These are phyloP conservation scores for Periophthalmodon schlosseri DNA, from an alignment of 2,113 vertebrate genomes.

Conservation along the genomic window DNA sequence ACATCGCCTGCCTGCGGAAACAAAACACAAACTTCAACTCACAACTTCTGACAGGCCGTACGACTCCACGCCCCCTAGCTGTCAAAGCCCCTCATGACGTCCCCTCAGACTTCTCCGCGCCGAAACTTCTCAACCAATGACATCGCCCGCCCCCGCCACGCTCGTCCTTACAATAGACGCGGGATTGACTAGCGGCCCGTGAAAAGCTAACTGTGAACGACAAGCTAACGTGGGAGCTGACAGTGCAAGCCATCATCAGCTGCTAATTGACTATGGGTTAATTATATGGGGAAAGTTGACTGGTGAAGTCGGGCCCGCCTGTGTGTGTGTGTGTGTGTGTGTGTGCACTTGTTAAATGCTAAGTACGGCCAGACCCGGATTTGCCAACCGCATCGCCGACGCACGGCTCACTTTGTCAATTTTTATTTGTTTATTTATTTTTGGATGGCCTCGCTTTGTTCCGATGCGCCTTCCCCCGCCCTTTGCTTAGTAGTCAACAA, in stretches of 20 bases:
- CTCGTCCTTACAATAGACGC: conserved; percentile 40
- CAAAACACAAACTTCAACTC: conserved; percentile 18
- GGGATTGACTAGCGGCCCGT: conserved; percentile 24
- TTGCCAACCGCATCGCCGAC: conserved; percentile 68
- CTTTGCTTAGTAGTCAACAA: conserved; percentile 45
- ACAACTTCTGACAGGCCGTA: conserved; percentile 6
- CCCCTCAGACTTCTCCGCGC: conserved; percentile 8
- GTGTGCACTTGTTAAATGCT: conserved; percentile 72
- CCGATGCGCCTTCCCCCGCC: conserved; percentile 36
- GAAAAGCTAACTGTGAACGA: conserved; percentile 24
- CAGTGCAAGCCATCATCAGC: conserved; percentile 56
- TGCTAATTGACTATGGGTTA: conserved; percentile 73
- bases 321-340: conserved; percentile 47
- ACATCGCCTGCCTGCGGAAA: conserved; percentile 86
- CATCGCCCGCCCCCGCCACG: conserved; percentile 24
- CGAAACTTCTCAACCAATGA: neutral
- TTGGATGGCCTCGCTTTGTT: conserved; percentile 45
- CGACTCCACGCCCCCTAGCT: too few relatives aligned
- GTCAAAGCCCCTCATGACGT: too few relatives aligned
- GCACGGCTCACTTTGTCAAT: conserved; percentile 39
- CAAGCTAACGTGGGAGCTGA: conserved; percentile 56
- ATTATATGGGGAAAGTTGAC: conserved; percentile 67
- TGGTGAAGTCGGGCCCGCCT: conserved; percentile 58
- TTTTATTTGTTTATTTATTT: conserved; percentile 15
- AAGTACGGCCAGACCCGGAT: conserved; percentile 55